phyloP scores from a whole-genome alignment of 2,888 invertebrate genomes.

The Chrysotoxum bicinctum region DNA sequence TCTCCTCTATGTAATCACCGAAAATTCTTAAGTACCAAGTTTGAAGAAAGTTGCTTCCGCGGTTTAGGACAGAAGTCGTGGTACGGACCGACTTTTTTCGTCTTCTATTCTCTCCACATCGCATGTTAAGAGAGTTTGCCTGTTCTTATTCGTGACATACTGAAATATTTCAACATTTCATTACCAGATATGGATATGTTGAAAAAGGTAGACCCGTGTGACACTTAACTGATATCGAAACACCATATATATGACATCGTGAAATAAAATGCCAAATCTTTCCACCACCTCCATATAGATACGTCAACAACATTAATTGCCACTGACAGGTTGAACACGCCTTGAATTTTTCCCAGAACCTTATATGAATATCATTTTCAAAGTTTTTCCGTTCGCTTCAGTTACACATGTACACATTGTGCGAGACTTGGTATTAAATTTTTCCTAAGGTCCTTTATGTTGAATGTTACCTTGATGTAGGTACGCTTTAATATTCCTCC shows the following conservation, averaged over 20 bases:
- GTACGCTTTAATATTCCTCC: constrained; percentile 1
- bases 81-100: too few species aligned
- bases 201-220: not conserved
- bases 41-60: too few species aligned
- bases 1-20: too few species aligned
- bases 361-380: not conserved
- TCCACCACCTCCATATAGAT: not conserved
- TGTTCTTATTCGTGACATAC: not conserved
- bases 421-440: not conserved
- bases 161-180: not conserved
- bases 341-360: not conserved
- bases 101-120: too few species aligned
- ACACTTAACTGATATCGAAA: not conserved
- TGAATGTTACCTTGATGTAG: not conserved
- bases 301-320: constrained; percentile 3
- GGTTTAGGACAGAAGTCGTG: too few species aligned
- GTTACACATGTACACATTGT: too few species aligned
- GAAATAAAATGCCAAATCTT: not conserved
- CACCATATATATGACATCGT: not conserved
- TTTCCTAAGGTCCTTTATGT: not conserved
- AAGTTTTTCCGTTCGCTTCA: constrained; percentile 3
- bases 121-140: too few species aligned
- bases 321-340: not conserved
- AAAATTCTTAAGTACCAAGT: too few species aligned
- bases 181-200: not conserved